A percentile compares a stretch with the other conserved stretches of the same genome.
These are phyloP conservation scores for Lycodopsis pacificus DNA, from an alignment of 2,797 vertebrate genomes.

Conservation along the genomic window DNA sequence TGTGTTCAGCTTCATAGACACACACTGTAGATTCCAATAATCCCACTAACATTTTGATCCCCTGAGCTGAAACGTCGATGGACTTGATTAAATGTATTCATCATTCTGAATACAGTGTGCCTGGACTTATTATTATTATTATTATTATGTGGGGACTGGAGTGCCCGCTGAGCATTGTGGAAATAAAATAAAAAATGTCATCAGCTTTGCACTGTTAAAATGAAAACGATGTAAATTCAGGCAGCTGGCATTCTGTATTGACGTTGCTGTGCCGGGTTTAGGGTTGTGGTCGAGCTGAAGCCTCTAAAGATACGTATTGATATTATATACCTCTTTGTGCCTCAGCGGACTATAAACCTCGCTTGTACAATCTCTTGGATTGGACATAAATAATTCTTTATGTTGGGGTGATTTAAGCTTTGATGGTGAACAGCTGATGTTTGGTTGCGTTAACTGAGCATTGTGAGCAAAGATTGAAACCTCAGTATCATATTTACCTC, in stretches of 20 bases:
- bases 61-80: constrained; percentile 39
- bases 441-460: neutral
- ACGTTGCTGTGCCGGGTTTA: neutral
- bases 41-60: constrained; percentile 55
- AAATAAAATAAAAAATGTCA: neutral
- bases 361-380: neutral
- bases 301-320: neutral
- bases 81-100: constrained; percentile 53
- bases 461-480: neutral
- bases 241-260: constrained; percentile 3
- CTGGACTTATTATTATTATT: constrained; percentile 28
- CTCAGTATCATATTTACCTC: neutral
- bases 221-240: constrained; percentile 8
- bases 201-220: constrained; percentile 23
- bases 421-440: neutral
- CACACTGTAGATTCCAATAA: constrained; percentile 44
- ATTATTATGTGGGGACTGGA: constrained; percentile 13
- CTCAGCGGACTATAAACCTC: neutral
- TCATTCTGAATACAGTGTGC: constrained; percentile 24
- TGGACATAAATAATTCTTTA: neutral
- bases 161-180: constrained; percentile 8
- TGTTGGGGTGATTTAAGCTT: neutral
- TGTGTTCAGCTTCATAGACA: constrained; percentile 52
- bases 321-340: no score
- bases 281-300: neutral